Base-by-base conservation (phyloP, 2,888 invertebrate species). In the Hymenopus coronatus region DNA sequence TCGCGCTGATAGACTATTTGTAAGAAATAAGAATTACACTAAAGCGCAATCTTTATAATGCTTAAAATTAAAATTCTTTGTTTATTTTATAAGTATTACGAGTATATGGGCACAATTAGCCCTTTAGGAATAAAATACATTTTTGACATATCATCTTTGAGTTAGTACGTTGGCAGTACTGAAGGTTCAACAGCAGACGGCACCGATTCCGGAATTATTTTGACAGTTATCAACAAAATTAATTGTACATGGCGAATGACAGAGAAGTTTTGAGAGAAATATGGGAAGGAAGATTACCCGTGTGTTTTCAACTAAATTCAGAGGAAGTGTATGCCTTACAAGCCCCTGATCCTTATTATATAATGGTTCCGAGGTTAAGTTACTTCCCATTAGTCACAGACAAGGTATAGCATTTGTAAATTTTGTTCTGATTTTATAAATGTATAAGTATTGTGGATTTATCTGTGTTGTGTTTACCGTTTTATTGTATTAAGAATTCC, bases 371-470 rank as follows among this genome's bases (percentile, higher is more conserved):
- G 83, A 95, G 99, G 92, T 94, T 98, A 91, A 98, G 97, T 93
- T 99, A 99, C 93, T 98, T 99, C 93, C 98, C 99, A 85, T 94
- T 99, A 89, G 98, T 98, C 89, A 98, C 97, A 46, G 99, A 99
- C 92, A 99, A 98, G 96, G 98, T 98, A 93, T 93, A 70, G 4
- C 6, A 70, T 0, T 70, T 12, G 40, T 40, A 40, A 7, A 6
- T 33, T 33, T 40, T 40, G 3, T 40, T 40, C 9, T 40, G 12
- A 40, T 40, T 9, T 40, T 40, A 40, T 40, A 20, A 70, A 15
- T 20, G 40, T 40, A 20, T 70, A 20, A 20, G 20, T 20, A 15
- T 20, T 70, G 6, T 70, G 6, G 6, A 20, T 0, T 70, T 70
- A 70, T 2, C 3, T 70, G 3, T 6, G 20, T 20, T 54, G 54